Evolutionary conservation across 2,888 invertebrate species (phyloP).

Genomic region (Eupithecia pulchellata): DNA sequence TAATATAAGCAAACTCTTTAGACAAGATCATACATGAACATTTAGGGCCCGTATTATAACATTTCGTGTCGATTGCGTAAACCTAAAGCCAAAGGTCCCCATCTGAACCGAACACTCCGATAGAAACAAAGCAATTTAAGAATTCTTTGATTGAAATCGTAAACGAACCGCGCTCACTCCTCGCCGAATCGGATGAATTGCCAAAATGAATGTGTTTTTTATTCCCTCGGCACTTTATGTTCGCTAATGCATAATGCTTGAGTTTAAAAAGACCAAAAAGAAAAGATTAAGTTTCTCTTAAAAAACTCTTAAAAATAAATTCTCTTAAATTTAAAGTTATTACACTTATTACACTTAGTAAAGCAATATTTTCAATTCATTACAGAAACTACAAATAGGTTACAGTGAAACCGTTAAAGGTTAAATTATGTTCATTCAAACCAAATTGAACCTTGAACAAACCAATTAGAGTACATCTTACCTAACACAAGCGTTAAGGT

Average conservation of each 20-base stretch:
- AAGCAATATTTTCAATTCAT: neutral
- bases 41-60: neutral
- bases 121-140: too few relatives aligned
- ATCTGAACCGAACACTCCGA: too few relatives aligned
- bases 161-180: too few relatives aligned
- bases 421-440: neutral
- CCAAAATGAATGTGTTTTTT: too few relatives aligned
- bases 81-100: neutral
- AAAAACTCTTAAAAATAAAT: too few relatives aligned
- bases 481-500: constrained; percentile 3
- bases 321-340: neutral
- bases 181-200: too few relatives aligned
- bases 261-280: too few relatives aligned
- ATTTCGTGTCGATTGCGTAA: neutral
- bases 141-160: too few relatives aligned
- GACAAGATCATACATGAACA: neutral
- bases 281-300: too few relatives aligned
- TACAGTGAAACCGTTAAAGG: neutral
- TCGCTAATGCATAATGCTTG: too few relatives aligned
- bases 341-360: neutral
- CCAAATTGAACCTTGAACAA: constrained; percentile 12
- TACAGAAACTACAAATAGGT: neutral
- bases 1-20: neutral
- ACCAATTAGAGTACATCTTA: neutral
- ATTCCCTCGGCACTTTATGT: too few relatives aligned